Percentiles rank a stretch among this genome's conserved stretches.
These are phyloP conservation scores for Calephelis perditalis DNA, from an alignment of 2,888 invertebrate species.

Conservation along the genomic window DNA sequence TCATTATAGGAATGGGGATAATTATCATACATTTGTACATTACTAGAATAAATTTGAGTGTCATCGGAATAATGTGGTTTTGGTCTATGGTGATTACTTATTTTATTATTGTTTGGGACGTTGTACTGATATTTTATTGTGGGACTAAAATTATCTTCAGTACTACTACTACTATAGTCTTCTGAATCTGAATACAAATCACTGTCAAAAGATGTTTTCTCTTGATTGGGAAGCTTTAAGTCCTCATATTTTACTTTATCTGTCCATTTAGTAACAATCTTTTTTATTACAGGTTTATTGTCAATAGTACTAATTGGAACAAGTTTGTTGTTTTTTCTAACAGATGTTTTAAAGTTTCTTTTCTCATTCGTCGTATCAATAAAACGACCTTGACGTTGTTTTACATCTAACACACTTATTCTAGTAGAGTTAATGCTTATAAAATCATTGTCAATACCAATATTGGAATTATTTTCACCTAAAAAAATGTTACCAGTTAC, in stretches of 20 bases:
- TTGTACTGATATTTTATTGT: constrained; percentile 22
- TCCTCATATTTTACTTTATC: constrained; percentile 66
- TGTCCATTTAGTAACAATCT: constrained; percentile 74
- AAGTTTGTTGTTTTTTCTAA: constrained; percentile 22
- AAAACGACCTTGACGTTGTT: not conserved
- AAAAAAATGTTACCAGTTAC: constrained; percentile 14
- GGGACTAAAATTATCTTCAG: constrained; percentile 26
- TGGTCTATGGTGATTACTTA: constrained; percentile 41
- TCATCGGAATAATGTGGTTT: constrained; percentile 46
- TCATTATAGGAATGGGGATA: constrained; percentile 40
- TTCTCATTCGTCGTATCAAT: constrained; percentile 8
- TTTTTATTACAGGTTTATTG: constrained; percentile 55
- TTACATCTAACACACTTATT: not conserved
- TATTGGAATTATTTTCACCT: constrained; percentile 16
- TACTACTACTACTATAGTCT: constrained; percentile 35
- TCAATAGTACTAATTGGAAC: not conserved
- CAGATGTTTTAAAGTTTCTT: not conserved
- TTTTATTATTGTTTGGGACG: constrained; percentile 34
- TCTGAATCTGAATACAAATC: constrained; percentile 31
- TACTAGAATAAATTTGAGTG: constrained; percentile 48
- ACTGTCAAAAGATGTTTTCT: constrained; percentile 37
- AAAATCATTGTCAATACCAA: constrained; percentile 7
- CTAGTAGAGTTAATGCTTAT: constrained; percentile 1
- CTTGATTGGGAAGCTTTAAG: constrained; percentile 61
- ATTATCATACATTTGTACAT: constrained; percentile 49